A percentile compares a stretch with the other conserved stretches of the same genome.
These are phyloP conservation scores for Alviniconcha strummeri DNA, from an alignment of 2,888 invertebrate genomes.

Conservation along the genomic window DNA sequence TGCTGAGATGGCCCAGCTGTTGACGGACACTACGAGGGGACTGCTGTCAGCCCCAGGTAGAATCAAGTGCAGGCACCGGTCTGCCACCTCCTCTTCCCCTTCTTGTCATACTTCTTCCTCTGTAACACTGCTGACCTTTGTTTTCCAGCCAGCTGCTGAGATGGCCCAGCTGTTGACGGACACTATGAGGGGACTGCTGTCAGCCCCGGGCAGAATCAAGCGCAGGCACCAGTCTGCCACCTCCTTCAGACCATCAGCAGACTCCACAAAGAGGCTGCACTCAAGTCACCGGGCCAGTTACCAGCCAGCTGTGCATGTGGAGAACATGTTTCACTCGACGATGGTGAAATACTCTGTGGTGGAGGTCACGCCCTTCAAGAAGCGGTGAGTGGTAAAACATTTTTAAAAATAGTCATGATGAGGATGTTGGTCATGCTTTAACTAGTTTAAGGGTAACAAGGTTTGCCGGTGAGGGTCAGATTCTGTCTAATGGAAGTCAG, in stretches of 20 bases:
- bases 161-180: slow-evolving; percentile 26
- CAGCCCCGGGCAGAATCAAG: neutral
- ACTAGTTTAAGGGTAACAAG: no score
- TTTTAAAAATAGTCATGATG: no score
- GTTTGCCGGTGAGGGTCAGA: no score
- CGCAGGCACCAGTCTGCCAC: neutral
- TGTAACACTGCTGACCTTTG: neutral
- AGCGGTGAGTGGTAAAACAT: slow-evolving; percentile 3
- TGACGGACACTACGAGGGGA: slow-evolving; percentile 26
- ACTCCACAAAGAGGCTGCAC: neutral
- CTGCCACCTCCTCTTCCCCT: no score
- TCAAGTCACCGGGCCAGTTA: neutral
- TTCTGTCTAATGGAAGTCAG: no score
- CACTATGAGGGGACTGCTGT: slow-evolving; percentile 25
- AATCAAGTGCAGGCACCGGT: no score
- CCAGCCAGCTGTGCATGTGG: neutral
- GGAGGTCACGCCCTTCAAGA: slow-evolving; percentile 33
- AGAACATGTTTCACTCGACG: slow-evolving; percentile 32
- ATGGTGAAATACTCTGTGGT: slow-evolving; percentile 25
- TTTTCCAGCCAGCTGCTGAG: slow-evolving; percentile 9
- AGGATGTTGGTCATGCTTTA: no score
- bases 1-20: slow-evolving; percentile 18
- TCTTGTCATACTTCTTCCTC: no score
- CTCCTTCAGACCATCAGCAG: neutral
- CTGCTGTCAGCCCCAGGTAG: slow-evolving; percentile 10